Percentiles rank a stretch among this genome's conserved stretches.
Evolutionary conservation across 2,113 vertebrate genomes (phyloP).

Genomic region (Nannobrachium achirus): DNA sequence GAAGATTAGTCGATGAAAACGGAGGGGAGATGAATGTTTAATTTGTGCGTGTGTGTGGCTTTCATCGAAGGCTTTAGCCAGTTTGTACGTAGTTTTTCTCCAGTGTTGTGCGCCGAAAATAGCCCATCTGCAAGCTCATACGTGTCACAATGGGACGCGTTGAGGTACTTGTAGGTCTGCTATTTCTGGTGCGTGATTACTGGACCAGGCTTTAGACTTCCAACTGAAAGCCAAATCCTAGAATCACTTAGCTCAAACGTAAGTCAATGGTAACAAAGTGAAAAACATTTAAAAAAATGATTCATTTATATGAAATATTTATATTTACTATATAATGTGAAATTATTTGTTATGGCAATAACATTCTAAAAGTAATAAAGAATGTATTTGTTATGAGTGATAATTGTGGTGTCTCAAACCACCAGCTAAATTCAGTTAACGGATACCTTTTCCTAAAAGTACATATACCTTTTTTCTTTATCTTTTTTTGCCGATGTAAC

Average conservation of each 20-base stretch:
- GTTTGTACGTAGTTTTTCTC: no score
- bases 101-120: no score
- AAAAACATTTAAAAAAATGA: conserved; percentile 57
- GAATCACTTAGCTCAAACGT: conserved; percentile 44
- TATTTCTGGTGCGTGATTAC: no score
- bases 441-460: conserved; percentile 5
- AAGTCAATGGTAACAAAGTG: conserved; percentile 68
- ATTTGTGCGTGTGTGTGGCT: no score
- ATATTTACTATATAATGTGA: no score
- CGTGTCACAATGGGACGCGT: no score
- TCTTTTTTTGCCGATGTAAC: no score
- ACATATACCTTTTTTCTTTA: no score
- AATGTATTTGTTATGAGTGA: conserved; percentile 43
- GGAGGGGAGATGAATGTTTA: neutral
- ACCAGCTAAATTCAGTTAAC: conserved; percentile 59
- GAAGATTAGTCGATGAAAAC: neutral
- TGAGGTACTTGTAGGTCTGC: no score
- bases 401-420: conserved; percentile 18
- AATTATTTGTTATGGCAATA: conserved; percentile 57
- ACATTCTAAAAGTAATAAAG: conserved; percentile 44
- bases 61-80: no score
- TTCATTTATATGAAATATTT: conserved; percentile 21
- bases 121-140: no score
- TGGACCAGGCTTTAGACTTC: neutral
- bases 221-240: conserved; percentile 23